Conservation (phyloP, 2,888 invertebrate species). For the Watsonalla binaria region DNA sequence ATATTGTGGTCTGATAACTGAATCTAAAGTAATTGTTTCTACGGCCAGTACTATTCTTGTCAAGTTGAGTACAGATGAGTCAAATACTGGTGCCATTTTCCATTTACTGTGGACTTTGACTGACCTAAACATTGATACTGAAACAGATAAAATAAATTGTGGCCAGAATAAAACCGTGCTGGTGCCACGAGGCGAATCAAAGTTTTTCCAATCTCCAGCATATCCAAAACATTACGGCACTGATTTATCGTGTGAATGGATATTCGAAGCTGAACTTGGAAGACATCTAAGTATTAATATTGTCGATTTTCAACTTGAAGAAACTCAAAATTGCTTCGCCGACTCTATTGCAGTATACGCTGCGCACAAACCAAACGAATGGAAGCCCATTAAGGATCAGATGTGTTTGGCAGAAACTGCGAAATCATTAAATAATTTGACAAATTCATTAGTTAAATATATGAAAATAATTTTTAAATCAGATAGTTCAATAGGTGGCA, state of each 20-base stretch:
- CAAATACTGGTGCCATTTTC: slow-evolving; percentile 64
- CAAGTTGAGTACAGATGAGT: slow-evolving; percentile 59
- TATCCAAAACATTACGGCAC: slow-evolving; percentile 83
- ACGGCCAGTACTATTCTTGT: slow-evolving; percentile 83
- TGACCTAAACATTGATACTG: slow-evolving; percentile 12
- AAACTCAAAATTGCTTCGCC: slow-evolving; percentile 68
- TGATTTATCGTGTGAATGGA: slow-evolving; percentile 86
- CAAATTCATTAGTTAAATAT: slow-evolving; percentile 45
- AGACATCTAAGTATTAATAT: slow-evolving; percentile 81
- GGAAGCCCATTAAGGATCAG: slow-evolving; percentile 70
- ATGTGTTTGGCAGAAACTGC: slow-evolving; percentile 74
- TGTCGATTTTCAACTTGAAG: slow-evolving; percentile 79
- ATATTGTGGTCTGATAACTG: slow-evolving; percentile 71
- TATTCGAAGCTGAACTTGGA: slow-evolving; percentile 78
- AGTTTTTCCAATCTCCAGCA: slow-evolving; percentile 83
- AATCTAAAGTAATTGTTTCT: slow-evolving; percentile 54
- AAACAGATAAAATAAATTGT: slow-evolving; percentile 41
- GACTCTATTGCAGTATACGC: slow-evolving; percentile 82
- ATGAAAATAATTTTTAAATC: slow-evolving; percentile 84
- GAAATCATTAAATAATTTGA: slow-evolving; percentile 38
- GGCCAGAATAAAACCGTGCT: slow-evolving; percentile 49
- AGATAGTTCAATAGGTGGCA: slow-evolving; percentile 78
- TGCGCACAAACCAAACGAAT: slow-evolving; percentile 69
- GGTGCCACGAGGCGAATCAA: slow-evolving; percentile 27
- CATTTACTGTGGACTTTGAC: slow-evolving; percentile 48